A percentile compares a stretch with the other conserved stretches of the same genome.
These are phyloP conservation scores for Catharus fuscescens DNA, from an alignment of 2,113 vertebrate species.

Conservation along the genomic window DNA sequence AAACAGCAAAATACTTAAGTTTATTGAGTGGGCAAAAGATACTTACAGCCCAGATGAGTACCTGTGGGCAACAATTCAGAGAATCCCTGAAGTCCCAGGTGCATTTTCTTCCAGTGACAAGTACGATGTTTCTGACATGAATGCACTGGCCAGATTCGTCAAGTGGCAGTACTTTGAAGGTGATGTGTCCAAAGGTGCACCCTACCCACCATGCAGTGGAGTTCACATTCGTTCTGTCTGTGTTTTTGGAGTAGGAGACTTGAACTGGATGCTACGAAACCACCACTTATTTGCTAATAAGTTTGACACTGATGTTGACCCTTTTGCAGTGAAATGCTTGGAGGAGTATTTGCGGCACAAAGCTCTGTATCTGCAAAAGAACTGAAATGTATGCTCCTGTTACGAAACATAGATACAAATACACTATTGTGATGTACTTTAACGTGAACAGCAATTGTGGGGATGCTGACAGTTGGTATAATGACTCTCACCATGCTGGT, in stretches of 20 bases:
- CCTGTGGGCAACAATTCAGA: slow-evolving; percentile 90
- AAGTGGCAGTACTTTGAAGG: slow-evolving; percentile 89
- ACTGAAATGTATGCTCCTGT: background rate
- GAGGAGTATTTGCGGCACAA: slow-evolving; percentile 86
- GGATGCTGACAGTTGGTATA: background rate
- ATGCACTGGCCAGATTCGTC: slow-evolving; percentile 82
- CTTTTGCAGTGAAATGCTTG: slow-evolving; percentile 83
- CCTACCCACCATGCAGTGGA: slow-evolving; percentile 84
- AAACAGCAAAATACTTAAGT: slow-evolving; percentile 69
- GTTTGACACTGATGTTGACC: slow-evolving; percentile 83
- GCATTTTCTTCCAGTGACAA: slow-evolving; percentile 77
- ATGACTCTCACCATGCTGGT: background rate
- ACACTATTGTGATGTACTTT: fast-evolving
- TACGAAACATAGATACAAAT: background rate
- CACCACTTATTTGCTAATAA: slow-evolving; percentile 93
- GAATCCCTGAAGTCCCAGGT: slow-evolving; percentile 84
- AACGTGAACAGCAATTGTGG: fast-evolving
- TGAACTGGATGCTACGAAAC: slow-evolving; percentile 81
- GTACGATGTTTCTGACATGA: slow-evolving; percentile 85
- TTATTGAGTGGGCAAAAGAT: slow-evolving; percentile 88
- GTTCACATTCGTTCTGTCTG: slow-evolving; percentile 82
- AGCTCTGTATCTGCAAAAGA: slow-evolving; percentile 68
- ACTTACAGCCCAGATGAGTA: slow-evolving; percentile 90
- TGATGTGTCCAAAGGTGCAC: slow-evolving; percentile 66
- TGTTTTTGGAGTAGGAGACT: slow-evolving; percentile 86